phyloP scores from a whole-genome alignment of 2,888 invertebrate genomes.

The Lordiphosa fenestrarum region DNA sequence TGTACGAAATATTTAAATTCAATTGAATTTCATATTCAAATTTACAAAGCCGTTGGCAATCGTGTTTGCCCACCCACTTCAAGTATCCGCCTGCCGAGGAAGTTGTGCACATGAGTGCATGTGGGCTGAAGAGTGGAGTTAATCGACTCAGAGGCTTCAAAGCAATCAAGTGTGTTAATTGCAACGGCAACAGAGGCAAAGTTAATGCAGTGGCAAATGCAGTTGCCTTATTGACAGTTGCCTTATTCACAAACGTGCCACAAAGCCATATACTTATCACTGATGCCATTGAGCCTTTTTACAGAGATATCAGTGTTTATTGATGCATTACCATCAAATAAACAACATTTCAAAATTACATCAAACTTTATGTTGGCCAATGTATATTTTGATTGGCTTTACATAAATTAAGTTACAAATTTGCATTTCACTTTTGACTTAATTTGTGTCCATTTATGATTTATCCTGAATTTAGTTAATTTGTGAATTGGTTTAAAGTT shows the following conservation, averaged over 20 bases:
- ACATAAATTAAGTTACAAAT: too few relatives aligned
- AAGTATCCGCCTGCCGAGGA: slow-evolving; percentile 25
- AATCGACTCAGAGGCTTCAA: slow-evolving; percentile 42
- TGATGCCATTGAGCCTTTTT: slow-evolving; percentile 29
- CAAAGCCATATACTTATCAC: background rate
- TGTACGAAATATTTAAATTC: slow-evolving; percentile 13
- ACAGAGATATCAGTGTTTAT: background rate
- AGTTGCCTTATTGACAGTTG: slow-evolving; percentile 50
- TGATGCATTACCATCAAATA: slow-evolving; percentile 6
- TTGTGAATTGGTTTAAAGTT: too few relatives aligned
- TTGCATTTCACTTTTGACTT: too few relatives aligned
- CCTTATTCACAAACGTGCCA: slow-evolving; percentile 16
- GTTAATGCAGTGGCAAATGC: slow-evolving; percentile 55
- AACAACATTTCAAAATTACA: background rate
- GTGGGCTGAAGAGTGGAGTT: slow-evolving; percentile 13
- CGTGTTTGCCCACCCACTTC: slow-evolving; percentile 13
- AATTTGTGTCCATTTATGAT: background rate
- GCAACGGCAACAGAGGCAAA: slow-evolving; percentile 73
- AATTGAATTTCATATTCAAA: slow-evolving; percentile 26
- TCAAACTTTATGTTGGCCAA: background rate
- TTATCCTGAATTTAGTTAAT: background rate
- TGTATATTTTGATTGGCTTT: slow-evolving; percentile 5
- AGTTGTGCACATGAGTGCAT: slow-evolving; percentile 10
- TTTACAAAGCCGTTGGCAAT: background rate
- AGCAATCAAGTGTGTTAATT: slow-evolving; percentile 72